Evolutionary conservation across 2,888 invertebrate species (phyloP), one percentile per base, ranked within the genome.

Genomic region (Boloria euphrosyne): DNA sequence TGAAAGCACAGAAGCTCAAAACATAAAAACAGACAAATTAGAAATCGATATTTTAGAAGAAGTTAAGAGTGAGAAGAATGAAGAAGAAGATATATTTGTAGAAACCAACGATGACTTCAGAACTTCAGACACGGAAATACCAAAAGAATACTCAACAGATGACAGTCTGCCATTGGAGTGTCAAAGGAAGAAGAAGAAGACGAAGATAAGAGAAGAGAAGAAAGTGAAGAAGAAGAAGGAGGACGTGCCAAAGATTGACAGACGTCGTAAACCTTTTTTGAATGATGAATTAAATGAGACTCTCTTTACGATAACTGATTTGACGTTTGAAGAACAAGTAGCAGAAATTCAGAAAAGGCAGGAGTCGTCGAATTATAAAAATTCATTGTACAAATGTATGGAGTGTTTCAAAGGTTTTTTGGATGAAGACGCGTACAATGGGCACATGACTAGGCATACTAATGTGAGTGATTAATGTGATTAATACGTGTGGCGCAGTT

Each of bases 341-440:
- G 89, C 87, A 0, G 90, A 91, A 18, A 90, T 92, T 4, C 70
- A 82, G 47, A 90, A 90, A 59, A 75, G 91, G 0, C 84, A 81
- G 16, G 89, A 91, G 0, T 80, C 82, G 22, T 71, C 87, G 0
- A 89, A 90, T 51, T 91, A 86, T 67, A 90, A 86, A 63, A 89
- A 89, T 57, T 78, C 89, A 0, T 76, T 84, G 0, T 91, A 78
- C 62, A 90, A 89, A 58, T 92, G 91, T 59, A 82, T 80, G 0
- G 83, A 79, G 13, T 92, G 91, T 62, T 92, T 75, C 13, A 90
- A 90, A 71, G 90, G 90, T 0, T 91, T 90, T 67, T 67, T 89
- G 13, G 90, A 90, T 5, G 82, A 86, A 46, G 89, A 86, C 0
- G 87, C 90, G 0, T 92, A 86, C 43, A 85, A 83, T 14, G 80